Evolutionary conservation across 2,888 invertebrate genomes (phyloP).

Genomic region (Thera obeliscata): DNA sequence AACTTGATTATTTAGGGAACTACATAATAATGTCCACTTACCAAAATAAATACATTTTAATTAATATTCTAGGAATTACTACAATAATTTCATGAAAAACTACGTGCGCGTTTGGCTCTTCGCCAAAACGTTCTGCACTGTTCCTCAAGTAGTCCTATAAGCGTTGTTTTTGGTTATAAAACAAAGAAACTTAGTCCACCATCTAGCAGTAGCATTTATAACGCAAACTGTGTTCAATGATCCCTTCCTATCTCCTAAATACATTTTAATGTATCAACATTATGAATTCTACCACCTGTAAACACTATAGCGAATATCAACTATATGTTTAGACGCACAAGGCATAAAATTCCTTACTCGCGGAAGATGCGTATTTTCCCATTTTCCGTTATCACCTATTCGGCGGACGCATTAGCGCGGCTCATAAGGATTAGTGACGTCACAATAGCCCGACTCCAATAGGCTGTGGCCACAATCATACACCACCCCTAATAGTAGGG

Average conservation of each 20-base stretch:
- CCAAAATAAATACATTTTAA: background rate
- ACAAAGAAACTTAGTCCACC: background rate
- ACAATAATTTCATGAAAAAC: no score
- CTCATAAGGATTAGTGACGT: slow-evolving; percentile 21
- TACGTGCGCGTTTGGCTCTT: no score
- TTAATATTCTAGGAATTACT: background rate
- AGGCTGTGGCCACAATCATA: slow-evolving; percentile 11
- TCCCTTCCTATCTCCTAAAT: slow-evolving; percentile 12
- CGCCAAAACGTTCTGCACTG: no score
- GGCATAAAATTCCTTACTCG: background rate
- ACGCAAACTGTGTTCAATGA: slow-evolving; percentile 1
- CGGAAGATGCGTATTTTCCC: slow-evolving; percentile 16
- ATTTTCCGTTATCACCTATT: slow-evolving; percentile 25
- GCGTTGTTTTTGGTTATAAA: background rate
- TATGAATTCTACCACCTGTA: slow-evolving; percentile 2
- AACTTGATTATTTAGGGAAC: no score
- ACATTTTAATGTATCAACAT: slow-evolving; percentile 9
- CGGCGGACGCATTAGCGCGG: slow-evolving; percentile 13
- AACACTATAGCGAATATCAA: background rate
- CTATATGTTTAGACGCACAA: background rate
- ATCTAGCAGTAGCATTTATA: background rate
- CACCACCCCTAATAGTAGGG: slow-evolving; percentile 1
- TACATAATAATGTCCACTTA: no score
- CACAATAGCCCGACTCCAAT: slow-evolving; percentile 9
- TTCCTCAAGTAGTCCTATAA: background rate